These are phyloP conservation scores for Aethina tumida DNA, from an alignment of 1,140 invertebrate genomes.

Conservation along the genomic window DNA sequence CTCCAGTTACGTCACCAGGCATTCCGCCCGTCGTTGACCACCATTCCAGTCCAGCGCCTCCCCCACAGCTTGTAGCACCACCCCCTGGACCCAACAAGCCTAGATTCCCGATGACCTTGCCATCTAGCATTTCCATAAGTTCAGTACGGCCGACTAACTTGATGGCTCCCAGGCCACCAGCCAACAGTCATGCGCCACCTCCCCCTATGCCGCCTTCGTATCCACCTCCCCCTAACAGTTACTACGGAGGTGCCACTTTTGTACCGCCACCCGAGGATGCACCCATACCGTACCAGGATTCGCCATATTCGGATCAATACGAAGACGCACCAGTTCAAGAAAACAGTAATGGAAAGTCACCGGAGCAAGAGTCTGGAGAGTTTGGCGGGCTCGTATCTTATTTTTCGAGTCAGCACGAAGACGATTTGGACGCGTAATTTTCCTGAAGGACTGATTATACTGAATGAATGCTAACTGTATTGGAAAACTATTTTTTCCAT, in stretches of 20 bases:
- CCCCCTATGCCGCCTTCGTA: conserved; percentile 36
- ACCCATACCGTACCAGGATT: conserved; percentile 11
- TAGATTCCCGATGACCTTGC: too few relatives aligned
- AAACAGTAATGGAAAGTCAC: conserved; percentile 30
- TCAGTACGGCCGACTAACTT: too few relatives aligned
- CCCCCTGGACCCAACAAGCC: conserved; percentile 4
- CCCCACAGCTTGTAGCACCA: conserved; percentile 4
- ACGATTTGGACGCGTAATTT: conserved; percentile 43
- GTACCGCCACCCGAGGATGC: conserved; percentile 36
- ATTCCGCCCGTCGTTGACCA: too few relatives aligned
- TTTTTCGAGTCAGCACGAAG: conserved; percentile 73
- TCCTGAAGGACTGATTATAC: too few relatives aligned
- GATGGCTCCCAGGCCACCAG: too few relatives aligned
- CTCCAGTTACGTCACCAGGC: too few relatives aligned
- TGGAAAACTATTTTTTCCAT: too few relatives aligned
- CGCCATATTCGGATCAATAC: conserved; percentile 27
- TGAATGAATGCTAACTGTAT: too few relatives aligned
- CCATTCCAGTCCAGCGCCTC: conserved; percentile 27
- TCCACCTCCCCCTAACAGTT: conserved; percentile 40
- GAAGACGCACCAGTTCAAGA: conserved; percentile 7
- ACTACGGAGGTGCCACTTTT: conserved; percentile 41
- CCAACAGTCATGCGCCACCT: conserved; percentile 36
- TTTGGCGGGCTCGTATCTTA: conserved; percentile 81
- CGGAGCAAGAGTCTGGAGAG: conserved; percentile 51
- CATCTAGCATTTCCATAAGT: too few relatives aligned